Base-by-base conservation (phyloP, 1,140 invertebrate genomes). In the Meteorus sp. region DNA sequence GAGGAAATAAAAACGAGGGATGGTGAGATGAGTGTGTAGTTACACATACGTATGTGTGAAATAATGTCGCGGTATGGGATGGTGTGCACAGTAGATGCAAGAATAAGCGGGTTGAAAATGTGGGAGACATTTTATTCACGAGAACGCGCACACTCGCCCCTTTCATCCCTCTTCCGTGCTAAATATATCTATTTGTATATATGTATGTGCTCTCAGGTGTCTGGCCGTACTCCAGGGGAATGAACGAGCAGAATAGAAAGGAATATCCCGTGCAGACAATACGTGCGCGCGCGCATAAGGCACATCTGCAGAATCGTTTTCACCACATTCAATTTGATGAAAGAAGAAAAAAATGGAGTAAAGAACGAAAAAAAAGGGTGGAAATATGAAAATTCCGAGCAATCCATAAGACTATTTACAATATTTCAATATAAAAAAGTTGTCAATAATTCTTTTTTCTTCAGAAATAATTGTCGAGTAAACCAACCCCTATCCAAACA, bases 271-370 rank as follows among this genome's bases (percentile, higher is more conserved):
- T 29, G 15, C 31, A 17, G 13, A 33, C 29, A 6, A 6, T 33
- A 33, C 11, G 15, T 37, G 37, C 35, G 31, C 22, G 50, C 17
- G 33, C 19, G n/a, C n/a, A n/a, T n/a, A n/a, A n/a, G 33, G 13
- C 50, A 20, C 50, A 52, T 52, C 50, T 52, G 50, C 27, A 11
- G 31, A 31, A 52, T 52, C 50, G 11, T 35, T 52, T 52, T 22
- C 17, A 33, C 13, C 19, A 35, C 17, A 52, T 52, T 35, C 33
- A 35, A 6, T n/a, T 23, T 52, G 22, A 52, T 37, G 3, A 35
- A 52, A 53, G 61, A 61, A 50, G 56, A 63, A 51, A 8, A 39
- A 52, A 33, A 33, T n/a, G n/a, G n/a, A n/a, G n/a, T n/a, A n/a
- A n/a, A n/a, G n/a, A n/a, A n/a, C n/a, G n/a, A n/a, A n/a, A n/a